Evolutionary conservation across 1,140 invertebrate genomes (phyloP).

Genomic region (Medauroidea extradentata): DNA sequence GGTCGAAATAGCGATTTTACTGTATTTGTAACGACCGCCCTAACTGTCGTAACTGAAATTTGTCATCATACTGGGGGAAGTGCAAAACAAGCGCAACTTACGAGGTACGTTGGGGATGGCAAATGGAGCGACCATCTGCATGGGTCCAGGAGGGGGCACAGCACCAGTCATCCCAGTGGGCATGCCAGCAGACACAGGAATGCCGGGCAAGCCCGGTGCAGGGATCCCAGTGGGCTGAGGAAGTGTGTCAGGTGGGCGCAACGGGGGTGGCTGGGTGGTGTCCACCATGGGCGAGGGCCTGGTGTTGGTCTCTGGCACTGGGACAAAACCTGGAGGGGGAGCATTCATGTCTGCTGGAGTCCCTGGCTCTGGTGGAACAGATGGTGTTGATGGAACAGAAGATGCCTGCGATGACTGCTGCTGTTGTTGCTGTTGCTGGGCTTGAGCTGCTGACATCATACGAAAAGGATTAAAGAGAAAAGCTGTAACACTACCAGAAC

Average conservation of each 20-base stretch:
- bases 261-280: conserved; percentile 59
- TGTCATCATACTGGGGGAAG: background rate
- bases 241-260: conserved; percentile 24
- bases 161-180: background rate
- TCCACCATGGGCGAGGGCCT: conserved; percentile 41
- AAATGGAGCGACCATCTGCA: conserved; percentile 48
- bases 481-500: no score
- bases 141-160: conserved; percentile 25
- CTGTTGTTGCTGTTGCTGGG: conserved; percentile 26
- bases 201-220: background rate
- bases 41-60: no score
- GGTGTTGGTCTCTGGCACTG: conserved; percentile 26
- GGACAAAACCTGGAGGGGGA: conserved; percentile 30
- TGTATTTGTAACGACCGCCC: no score
- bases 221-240: background rate
- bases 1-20: no score
- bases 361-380: background rate
- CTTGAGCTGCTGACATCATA: no score
- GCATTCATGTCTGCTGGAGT: background rate
- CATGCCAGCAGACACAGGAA: no score
- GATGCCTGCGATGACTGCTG: conserved; percentile 19
- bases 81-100: conserved; percentile 34
- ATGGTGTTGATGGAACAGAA: conserved; percentile 4
- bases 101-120: conserved; percentile 47
- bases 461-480: no score